Base-by-base conservation (phyloP, 1,140 invertebrate species). In the Glomeris maerens region DNA sequence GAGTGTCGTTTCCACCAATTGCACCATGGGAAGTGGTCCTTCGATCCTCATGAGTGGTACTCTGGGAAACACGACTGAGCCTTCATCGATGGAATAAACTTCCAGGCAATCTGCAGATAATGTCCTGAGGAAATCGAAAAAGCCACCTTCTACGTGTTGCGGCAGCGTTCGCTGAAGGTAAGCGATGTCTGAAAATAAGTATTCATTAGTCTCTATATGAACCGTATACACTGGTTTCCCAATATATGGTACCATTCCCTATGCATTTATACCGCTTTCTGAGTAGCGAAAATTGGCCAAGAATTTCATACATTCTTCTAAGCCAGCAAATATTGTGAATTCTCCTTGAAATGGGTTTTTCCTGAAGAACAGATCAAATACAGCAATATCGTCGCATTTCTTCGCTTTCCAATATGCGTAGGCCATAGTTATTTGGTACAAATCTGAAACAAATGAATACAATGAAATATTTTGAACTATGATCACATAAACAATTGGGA, bases 381-480 rank as follows among this genome's bases (percentile, higher is more conserved):
- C 88, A 2, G 93, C 84, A 42, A 73, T 72, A 69, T 97, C 90
- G 55, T 86, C 78, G 28, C 80, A 83, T 72, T 94, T 97, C 27
- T 80, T 84, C 54, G 88, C 86, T 69, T 96, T 97, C 96, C 95
- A 99, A 68, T 98, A 98, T 2, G 91, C 92, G 72, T 99, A 99
- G 0, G 92, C 91, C 94, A 98, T 98, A 21, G 91, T 97, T 52
- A 98, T 94, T 74, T 97, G 91, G 73, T 97, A 97, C 45, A 96
- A 75, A 78, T 97, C 93, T 76, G 57, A 28, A 86, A 69, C 52
- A 75, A 75, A 60, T 39, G 66, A 58, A 58, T 7, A 50, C 14
- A 50, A 38, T 36, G 29, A 27, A 7, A 36, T 36, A 36, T n/a
- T n/a, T n/a, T n/a, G n/a, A n/a, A n/a, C n/a, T n/a, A n/a, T n/a